Evolutionary conservation across 2,888 invertebrate genomes (phyloP).

Genomic region (Villa cingulata): DNA sequence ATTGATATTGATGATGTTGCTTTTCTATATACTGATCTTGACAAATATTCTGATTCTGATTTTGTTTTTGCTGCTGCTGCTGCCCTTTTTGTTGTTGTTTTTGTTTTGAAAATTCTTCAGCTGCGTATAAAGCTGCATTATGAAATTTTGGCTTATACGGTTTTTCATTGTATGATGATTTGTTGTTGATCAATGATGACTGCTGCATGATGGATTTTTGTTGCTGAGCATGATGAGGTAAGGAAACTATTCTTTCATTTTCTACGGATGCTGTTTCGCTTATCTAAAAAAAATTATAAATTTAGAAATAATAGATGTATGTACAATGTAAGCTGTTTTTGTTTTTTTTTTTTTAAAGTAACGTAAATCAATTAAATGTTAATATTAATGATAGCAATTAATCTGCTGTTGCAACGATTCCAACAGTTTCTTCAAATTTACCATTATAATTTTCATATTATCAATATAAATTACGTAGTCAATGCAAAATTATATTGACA

Average conservation of each 20-base stretch:
- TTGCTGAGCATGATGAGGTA: constrained; percentile 12
- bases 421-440: no score
- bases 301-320: no score
- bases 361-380: no score
- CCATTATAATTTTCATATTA: no score
- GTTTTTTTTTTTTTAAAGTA: no score
- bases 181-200: no score
- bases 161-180: constrained; percentile 31
- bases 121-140: constrained; percentile 46
- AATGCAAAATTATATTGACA: no score
- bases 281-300: constrained; percentile 19
- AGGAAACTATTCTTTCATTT: constrained; percentile 27
- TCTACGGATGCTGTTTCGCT: constrained; percentile 31
- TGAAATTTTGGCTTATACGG: constrained; percentile 66
- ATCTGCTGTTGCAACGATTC: no score
- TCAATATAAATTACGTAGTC: no score
- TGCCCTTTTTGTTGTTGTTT: constrained; percentile 14
- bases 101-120: constrained; percentile 29
- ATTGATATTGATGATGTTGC: constrained; percentile 10
- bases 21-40: constrained; percentile 16
- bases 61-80: constrained; percentile 12
- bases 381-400: no score
- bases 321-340: no score
- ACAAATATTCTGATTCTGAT: constrained; percentile 4
- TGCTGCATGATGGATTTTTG: no score